Evolutionary conservation across 1,140 invertebrate genomes (phyloP).

Genomic region (Caenorhabditis latens): DNA sequence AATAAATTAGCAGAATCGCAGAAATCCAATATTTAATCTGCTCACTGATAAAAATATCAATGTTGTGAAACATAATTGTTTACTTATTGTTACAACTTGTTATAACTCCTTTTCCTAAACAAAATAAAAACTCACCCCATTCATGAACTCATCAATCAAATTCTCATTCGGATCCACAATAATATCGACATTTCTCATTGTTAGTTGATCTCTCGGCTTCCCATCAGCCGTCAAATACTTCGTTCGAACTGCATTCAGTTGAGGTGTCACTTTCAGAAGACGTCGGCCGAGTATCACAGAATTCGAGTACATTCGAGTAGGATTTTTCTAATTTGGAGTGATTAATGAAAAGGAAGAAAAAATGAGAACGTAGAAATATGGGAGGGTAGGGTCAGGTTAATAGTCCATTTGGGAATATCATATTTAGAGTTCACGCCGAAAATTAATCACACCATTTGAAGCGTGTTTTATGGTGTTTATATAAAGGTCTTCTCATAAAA

Average conservation of each 20-base stretch:
- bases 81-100: not conserved
- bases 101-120: not conserved
- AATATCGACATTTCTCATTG: not conserved
- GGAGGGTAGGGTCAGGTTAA: too few species aligned
- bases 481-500: too few species aligned
- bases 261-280: not conserved
- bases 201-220: not conserved
- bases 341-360: too few species aligned
- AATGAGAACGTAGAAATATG: too few species aligned
- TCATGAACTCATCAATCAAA: conserved; percentile 4
- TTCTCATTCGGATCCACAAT: not conserved
- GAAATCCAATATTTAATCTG: too few species aligned
- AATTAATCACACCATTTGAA: too few species aligned
- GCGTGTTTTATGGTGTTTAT: too few species aligned
- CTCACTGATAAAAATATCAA: too few species aligned
- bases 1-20: too few species aligned
- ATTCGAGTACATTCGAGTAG: conserved; percentile 25
- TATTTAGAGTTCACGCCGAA: too few species aligned
- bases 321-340: not conserved
- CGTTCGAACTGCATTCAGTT: not conserved
- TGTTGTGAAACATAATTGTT: too few species aligned
- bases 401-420: too few species aligned
- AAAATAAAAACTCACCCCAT: not conserved
- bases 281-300: not conserved
- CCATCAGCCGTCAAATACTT: conserved; percentile 3